These are phyloP conservation scores for Drosophila pseudoananassae DNA, from an alignment of 1,140 invertebrate species.

Conservation along the genomic window DNA sequence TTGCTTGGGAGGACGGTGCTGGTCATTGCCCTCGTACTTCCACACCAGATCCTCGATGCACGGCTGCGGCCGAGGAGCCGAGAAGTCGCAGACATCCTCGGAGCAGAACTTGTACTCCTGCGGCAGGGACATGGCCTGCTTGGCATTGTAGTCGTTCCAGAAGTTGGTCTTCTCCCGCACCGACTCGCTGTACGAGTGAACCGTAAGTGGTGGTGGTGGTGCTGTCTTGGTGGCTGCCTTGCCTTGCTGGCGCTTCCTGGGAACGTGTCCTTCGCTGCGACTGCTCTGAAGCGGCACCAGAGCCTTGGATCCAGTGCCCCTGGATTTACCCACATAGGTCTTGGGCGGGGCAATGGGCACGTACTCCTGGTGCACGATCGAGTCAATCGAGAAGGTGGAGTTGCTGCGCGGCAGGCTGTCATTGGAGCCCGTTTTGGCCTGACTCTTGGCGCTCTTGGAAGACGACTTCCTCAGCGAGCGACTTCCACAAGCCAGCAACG, in stretches of 20 bases:
- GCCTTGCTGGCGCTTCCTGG: conserved; percentile 41
- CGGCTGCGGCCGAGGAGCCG: conserved; percentile 30
- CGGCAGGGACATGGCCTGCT: conserved; percentile 61
- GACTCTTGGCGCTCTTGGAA: conserved; percentile 33
- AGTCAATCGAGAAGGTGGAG: conserved; percentile 82
- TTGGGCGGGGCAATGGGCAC: conserved; percentile 57
- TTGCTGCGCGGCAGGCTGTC: conserved; percentile 76
- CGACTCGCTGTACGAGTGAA: conserved; percentile 54
- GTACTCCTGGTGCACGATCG: conserved; percentile 55
- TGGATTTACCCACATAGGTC: conserved; percentile 64
- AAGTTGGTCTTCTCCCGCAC: conserved; percentile 72
- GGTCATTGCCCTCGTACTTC: conserved; percentile 70
- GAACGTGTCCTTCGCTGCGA: conserved; percentile 70
- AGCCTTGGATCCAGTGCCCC: conserved; percentile 24
- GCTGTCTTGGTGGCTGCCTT: conserved; percentile 13
- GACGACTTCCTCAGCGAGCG: conserved; percentile 45
- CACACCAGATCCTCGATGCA: conserved; percentile 79
- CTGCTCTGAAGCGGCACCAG: conserved; percentile 55
- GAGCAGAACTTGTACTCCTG: conserved; percentile 54
- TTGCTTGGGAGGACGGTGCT: conserved; percentile 14
- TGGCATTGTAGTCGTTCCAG: conserved; percentile 77
- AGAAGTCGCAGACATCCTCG: conserved; percentile 63
- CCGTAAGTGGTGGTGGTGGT: neutral
- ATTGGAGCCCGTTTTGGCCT: conserved; percentile 50
- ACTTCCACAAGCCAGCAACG: conserved; percentile 54